These are phyloP conservation scores for Umimayanthus kanabou DNA, from an alignment of 92 coral and sea anemone genomes.

Conservation along the genomic window DNA sequence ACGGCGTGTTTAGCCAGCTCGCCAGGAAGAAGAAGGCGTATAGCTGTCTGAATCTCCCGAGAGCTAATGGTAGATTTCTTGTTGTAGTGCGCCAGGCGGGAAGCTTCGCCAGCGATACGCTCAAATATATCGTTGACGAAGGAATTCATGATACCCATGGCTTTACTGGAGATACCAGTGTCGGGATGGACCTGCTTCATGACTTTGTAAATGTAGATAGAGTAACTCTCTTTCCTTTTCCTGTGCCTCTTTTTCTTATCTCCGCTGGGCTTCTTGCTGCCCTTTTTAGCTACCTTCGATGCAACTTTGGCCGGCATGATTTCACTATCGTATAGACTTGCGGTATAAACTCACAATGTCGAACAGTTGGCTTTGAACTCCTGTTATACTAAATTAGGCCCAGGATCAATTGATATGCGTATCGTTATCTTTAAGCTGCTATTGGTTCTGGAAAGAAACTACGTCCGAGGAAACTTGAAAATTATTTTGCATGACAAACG, in stretches of 20 bases:
- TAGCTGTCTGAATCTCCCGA: too few relatives aligned
- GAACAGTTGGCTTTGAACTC: constrained; percentile 1
- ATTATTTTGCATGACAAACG: constrained; percentile 1
- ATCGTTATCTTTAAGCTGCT: constrained; percentile 19
- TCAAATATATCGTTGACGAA: constrained; percentile 20
- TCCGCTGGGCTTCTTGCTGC: neutral
- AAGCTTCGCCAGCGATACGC: neutral
- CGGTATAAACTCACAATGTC: constrained; percentile 12
- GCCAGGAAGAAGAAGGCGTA: too few relatives aligned
- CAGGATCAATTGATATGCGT: constrained; percentile 28
- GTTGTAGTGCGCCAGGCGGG: too few relatives aligned
- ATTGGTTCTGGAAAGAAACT: constrained; percentile 14
- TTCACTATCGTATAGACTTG: constrained; percentile 20
- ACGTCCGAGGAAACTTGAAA: constrained; percentile 8
- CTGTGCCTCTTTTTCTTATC: constrained; percentile 8
- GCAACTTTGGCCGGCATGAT: constrained; percentile 4
- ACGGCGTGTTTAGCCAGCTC: too few relatives aligned
- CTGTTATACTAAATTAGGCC: constrained; percentile 32
- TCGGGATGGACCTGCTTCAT: too few relatives aligned
- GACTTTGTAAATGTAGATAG: too few relatives aligned
- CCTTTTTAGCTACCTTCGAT: too few relatives aligned
- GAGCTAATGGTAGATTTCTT: too few relatives aligned
- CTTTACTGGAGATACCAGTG: too few relatives aligned
- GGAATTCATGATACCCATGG: neutral
- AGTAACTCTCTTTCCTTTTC: neutral